Percentiles rank a stretch among this genome's conserved stretches.
phyloP scores from a whole-genome alignment of 53 echinoderm and acorn worm genomes.

The Luidia sarsii region DNA sequence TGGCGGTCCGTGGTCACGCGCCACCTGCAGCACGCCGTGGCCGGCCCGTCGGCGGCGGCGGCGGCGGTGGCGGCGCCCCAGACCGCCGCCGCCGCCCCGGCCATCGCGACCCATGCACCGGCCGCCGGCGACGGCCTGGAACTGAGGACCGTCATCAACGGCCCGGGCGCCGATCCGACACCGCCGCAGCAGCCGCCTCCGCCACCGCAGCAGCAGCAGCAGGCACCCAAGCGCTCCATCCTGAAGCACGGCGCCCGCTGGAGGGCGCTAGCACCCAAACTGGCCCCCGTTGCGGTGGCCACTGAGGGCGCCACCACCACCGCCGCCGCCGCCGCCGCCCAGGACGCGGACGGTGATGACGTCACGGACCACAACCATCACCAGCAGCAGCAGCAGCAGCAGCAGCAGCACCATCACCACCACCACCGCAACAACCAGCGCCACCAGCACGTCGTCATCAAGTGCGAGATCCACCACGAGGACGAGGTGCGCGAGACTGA shows the following conservation, averaged over 20 bases:
- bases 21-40: constrained; percentile 32
- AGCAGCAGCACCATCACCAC: no score
- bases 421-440: background rate
- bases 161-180: background rate
- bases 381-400: no score
- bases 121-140: background rate
- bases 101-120: background rate
- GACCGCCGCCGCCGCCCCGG: background rate
- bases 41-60: no score
- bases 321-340: background rate
- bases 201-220: background rate
- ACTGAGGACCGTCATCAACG: constrained; percentile 32
- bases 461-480: constrained; percentile 59
- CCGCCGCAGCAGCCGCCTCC: no score
- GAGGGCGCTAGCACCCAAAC: constrained; percentile 52
- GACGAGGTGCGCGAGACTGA: constrained; percentile 43
- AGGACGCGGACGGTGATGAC: background rate
- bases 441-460: constrained; percentile 54
- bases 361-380: constrained; percentile 19
- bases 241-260: constrained; percentile 43
- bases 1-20: constrained; percentile 33
- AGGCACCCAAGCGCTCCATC: constrained; percentile 34
- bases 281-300: constrained; percentile 26
- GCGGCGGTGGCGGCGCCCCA: background rate
- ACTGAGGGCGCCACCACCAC: constrained; percentile 33